Evolutionary conservation across 2,888 invertebrate genomes (phyloP).

Genomic region (Dorcus hopei): DNA sequence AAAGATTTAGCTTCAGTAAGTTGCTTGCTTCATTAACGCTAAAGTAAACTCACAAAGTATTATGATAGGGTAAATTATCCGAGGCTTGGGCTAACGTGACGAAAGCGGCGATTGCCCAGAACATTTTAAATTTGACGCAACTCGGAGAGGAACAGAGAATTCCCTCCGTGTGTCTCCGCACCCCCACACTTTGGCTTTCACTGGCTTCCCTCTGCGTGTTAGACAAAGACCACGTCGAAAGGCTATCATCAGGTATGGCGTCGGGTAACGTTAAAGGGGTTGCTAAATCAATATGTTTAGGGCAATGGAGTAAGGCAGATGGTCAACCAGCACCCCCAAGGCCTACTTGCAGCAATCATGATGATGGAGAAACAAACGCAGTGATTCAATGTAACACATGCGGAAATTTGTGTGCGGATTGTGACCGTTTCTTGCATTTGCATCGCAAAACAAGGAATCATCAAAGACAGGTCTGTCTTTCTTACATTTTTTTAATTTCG

Average conservation of each 20-base stretch:
- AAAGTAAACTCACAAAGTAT: neutral
- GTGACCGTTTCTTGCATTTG: conserved; percentile 92
- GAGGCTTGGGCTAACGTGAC: conserved; percentile 84
- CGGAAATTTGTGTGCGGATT: conserved; percentile 92
- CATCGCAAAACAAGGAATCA: conserved; percentile 83
- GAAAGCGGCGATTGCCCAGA: conserved; percentile 83
- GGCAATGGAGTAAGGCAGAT: conserved; percentile 71
- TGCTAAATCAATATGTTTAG: conserved; percentile 33
- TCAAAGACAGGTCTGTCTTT: conserved; percentile 62
- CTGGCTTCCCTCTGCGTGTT: conserved; percentile 90
- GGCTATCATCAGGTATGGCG: conserved; percentile 59
- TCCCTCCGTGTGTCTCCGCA: conserved; percentile 75
- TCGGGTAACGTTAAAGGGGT: too few species aligned
- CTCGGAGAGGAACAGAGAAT: conserved; percentile 71
- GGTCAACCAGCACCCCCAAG: conserved; percentile 60
- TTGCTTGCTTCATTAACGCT: conserved; percentile 16
- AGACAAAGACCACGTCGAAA: conserved; percentile 86
- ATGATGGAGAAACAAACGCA: conserved; percentile 89
- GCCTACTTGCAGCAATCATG: conserved; percentile 92
- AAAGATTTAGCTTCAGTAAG: conserved; percentile 89
- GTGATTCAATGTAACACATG: conserved; percentile 90
- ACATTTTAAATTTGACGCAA: conserved; percentile 79
- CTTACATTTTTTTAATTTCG: neutral
- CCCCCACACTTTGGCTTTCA: conserved; percentile 87
- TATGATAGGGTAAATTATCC: conserved; percentile 74